These are phyloP conservation scores for Leptogaster cylindrica DNA, from an alignment of 2,888 invertebrate genomes.

Conservation along the genomic window DNA sequence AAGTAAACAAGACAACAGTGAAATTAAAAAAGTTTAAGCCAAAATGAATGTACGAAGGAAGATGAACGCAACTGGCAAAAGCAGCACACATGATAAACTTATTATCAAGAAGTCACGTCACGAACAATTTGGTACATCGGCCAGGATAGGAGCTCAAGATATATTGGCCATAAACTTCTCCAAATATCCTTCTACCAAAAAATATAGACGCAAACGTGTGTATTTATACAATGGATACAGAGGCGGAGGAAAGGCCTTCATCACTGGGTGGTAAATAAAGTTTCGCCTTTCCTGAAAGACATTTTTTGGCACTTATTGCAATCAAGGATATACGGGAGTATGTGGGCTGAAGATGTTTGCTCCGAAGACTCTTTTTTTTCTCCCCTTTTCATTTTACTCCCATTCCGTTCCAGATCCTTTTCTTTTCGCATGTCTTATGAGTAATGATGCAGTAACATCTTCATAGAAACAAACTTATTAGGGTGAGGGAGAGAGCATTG, in stretches of 20 bases:
- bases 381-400: no score
- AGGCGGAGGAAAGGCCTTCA: neutral
- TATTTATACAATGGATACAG: slow-evolving; percentile 21
- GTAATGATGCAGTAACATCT: slow-evolving; percentile 26
- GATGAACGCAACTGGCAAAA: slow-evolving; percentile 35
- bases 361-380: slow-evolving; percentile 5
- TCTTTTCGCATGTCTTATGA: slow-evolving; percentile 19
- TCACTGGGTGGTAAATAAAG: slow-evolving; percentile 22
- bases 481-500: no score
- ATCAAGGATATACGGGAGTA: slow-evolving; percentile 22
- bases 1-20: slow-evolving; percentile 45
- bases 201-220: slow-evolving; percentile 29
- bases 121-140: slow-evolving; percentile 46
- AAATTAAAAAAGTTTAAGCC: slow-evolving; percentile 46
- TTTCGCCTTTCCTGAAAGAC: slow-evolving; percentile 28
- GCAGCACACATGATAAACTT: slow-evolving; percentile 44
- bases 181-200: slow-evolving; percentile 8
- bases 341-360: slow-evolving; percentile 18
- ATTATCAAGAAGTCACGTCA: slow-evolving; percentile 47
- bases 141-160: slow-evolving; percentile 44
- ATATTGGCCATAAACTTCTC: slow-evolving; percentile 46
- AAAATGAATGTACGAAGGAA: slow-evolving; percentile 16
- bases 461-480: no score
- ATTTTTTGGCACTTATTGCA: slow-evolving; percentile 36
- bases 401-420: slow-evolving; percentile 17